Base-by-base conservation (phyloP, 2,113 vertebrate species). In the Peucedramus taeniatus region DNA sequence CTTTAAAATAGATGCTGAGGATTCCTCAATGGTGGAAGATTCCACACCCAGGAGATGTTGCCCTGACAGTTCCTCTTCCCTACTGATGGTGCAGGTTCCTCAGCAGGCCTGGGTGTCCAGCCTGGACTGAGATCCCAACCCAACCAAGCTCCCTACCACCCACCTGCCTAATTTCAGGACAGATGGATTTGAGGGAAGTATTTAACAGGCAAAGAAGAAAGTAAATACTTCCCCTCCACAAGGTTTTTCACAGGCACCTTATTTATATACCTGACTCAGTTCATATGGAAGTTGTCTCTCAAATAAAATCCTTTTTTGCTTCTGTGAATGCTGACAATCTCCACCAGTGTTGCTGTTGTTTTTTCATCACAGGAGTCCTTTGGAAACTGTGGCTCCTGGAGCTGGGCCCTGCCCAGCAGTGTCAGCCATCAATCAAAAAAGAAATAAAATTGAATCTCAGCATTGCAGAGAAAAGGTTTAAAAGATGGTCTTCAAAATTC, bases 31-130 rank as follows among this genome's bases (percentile, higher is more conserved):
- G 14, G 22, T 61, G n/a, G 51, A 45, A 70, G 64, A n/a, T 14
- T 7, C 6, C n/a, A 15, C 27, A 33, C 0, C 2, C 26, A 45
- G 20, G 31, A 59, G 40, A 24, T 24, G 24, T 1, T 45, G 39
- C 19, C 16, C 26, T 70, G 19, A 10, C 33, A 57, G 14, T 30
- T 90, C 30, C 70, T 93, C 20, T 19, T 60, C 49, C 68, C 79
- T 51, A 0, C 37, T 23, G 53, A 5, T 53, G 61, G n/a, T 57
- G 51, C 45, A 65, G 33, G 24, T 14, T 7, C 42, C 74, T 93
- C 49, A 21, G 23, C 68, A 24, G 47, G 28, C 17, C 56, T 40
- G 44, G 22, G 15, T 4, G 0, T 42, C 39, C 61, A 79, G 21
- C 53, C 64, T 40, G 28, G 56, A 14, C 44, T 47, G 74, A 44